Percentiles rank a stretch among this genome's conserved stretches.
Conservation (phyloP, 2,888 invertebrate species). For the Trissolcus japonicus region DNA sequence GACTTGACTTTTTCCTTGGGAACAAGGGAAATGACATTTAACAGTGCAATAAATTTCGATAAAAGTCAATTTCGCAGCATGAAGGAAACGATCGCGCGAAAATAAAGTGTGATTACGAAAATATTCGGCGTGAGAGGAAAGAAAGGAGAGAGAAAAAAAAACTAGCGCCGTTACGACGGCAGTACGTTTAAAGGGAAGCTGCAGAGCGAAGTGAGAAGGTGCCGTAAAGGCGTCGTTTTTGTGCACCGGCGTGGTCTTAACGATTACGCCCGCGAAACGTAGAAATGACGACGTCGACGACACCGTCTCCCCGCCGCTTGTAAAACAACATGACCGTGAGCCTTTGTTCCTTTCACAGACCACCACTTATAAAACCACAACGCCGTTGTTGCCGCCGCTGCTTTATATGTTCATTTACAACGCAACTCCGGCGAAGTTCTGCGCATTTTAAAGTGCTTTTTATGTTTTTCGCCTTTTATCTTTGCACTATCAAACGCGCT, state of each 20-base stretch:
- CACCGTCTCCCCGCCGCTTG: constrained; percentile 30
- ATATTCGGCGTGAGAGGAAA: constrained; percentile 10
- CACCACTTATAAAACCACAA: constrained; percentile 52
- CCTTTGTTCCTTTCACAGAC: constrained; percentile 60
- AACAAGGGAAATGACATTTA: neutral
- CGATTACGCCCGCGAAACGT: constrained; percentile 57
- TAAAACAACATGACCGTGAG: constrained; percentile 54
- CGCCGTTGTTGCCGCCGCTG: constrained; percentile 17
- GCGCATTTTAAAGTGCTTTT: constrained; percentile 28
- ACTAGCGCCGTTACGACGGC: constrained; percentile 6
- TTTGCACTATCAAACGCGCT: constrained; percentile 2
- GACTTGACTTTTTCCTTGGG: no score
- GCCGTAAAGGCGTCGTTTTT: constrained; percentile 60
- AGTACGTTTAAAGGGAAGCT: constrained; percentile 21
- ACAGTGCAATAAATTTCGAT: constrained; percentile 2
- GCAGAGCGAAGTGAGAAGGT: constrained; percentile 7
- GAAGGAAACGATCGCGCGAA: constrained; percentile 23
- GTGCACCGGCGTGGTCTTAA: constrained; percentile 53
- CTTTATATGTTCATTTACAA: constrained; percentile 51
- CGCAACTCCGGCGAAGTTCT: constrained; percentile 30
- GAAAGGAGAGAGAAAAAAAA: neutral
- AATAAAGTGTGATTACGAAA: constrained; percentile 24
- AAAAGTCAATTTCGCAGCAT: constrained; percentile 8
- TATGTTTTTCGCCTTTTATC: constrained; percentile 9
- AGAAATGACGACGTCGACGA: constrained; percentile 45